A percentile compares a stretch with the other conserved stretches of the same genome.
Evolutionary conservation across 30 jellyfish, hydroid and myxozoan species (phyloP).

Genomic region (Hydra vulgaris): DNA sequence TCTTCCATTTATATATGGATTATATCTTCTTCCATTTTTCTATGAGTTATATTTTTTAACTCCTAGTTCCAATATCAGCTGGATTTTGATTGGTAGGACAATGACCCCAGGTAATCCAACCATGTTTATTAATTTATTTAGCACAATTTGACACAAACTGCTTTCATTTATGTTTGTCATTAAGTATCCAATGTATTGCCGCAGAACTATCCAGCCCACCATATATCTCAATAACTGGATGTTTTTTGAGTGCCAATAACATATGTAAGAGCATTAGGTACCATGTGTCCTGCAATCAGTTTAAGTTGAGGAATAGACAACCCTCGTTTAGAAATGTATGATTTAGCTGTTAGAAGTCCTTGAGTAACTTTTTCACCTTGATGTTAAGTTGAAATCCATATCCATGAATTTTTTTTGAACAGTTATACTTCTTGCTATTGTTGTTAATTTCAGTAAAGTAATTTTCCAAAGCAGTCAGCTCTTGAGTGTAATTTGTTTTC

Average conservation of each 20-base stretch:
- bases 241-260: constrained; percentile 32
- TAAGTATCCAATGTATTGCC: constrained; percentile 49
- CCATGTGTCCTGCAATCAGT: constrained; percentile 40
- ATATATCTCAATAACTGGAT: constrained; percentile 18
- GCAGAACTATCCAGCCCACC: constrained; percentile 67
- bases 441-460: too few relatives aligned
- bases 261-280: constrained; percentile 21
- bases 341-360: constrained; percentile 18
- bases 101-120: constrained; percentile 26
- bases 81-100: constrained; percentile 35
- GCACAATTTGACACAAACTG: constrained; percentile 32
- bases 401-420: too few relatives aligned
- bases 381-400: too few relatives aligned
- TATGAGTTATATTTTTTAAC: too few relatives aligned
- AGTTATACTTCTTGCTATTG: too few relatives aligned
- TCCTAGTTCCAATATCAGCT: constrained; percentile 41
- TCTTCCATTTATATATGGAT: background rate
- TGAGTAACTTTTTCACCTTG: constrained; percentile 18
- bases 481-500: constrained; percentile 30
- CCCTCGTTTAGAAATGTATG: constrained; percentile 14
- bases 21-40: constrained; percentile 21
- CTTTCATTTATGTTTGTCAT: constrained; percentile 41
- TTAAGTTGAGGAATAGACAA: constrained; percentile 45
- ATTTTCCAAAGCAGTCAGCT: too few relatives aligned
- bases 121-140: constrained; percentile 13